A percentile compares a stretch with the other conserved stretches of the same genome.
phyloP scores from a whole-genome alignment of 2,113 vertebrate genomes.

The Pelodiscus sinensis region DNA sequence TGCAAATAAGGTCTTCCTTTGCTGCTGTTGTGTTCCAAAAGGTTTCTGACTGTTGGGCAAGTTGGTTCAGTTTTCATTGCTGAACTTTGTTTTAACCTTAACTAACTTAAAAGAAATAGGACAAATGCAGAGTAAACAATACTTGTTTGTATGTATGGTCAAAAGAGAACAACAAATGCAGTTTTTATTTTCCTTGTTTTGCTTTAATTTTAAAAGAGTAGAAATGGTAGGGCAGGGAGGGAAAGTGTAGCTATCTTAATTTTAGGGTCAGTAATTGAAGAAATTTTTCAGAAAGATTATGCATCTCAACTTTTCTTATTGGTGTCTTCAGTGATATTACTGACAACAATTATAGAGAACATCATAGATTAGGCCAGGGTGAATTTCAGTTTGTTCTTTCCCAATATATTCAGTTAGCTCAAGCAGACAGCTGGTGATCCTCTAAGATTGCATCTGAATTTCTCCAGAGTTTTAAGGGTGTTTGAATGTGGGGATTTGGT shows the following conservation, averaged over 20 bases:
- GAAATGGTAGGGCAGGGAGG: neutral
- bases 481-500: neutral
- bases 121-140: neutral
- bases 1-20: constrained; percentile 4
- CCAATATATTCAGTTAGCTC: neutral
- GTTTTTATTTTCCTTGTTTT: neutral
- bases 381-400: neutral
- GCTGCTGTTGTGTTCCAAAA: neutral
- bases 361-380: neutral
- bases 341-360: neutral
- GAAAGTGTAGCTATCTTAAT: neutral
- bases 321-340: neutral
- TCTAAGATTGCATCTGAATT: neutral
- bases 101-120: neutral
- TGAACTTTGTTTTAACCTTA: neutral
- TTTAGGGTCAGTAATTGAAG: neutral
- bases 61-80: neutral
- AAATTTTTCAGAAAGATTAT: neutral
- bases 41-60: constrained; percentile 1
- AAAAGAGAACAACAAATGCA: neutral
- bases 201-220: neutral
- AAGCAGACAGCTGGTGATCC: neutral
- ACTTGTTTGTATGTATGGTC: neutral
- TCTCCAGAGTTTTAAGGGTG: neutral
- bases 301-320: neutral